Conservation (phyloP, 2,888 invertebrate genomes). For the Campoplex capitator region DNA sequence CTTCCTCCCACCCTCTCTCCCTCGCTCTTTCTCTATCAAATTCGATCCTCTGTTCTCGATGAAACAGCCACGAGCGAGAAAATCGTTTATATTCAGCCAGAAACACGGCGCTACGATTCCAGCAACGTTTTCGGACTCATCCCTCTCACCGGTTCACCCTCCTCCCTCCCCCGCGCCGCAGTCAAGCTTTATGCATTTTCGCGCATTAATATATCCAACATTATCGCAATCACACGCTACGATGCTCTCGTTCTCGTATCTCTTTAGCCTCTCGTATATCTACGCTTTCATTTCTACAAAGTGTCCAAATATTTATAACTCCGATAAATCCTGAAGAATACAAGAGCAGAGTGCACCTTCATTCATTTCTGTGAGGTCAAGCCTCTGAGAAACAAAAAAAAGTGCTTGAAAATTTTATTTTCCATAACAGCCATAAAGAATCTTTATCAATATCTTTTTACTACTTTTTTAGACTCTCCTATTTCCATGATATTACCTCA, state of each 20-base stretch:
- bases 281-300: constrained; percentile 31
- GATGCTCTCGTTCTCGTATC: constrained; percentile 67
- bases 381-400: no score
- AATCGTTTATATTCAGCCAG: constrained; percentile 62
- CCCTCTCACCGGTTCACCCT: not conserved
- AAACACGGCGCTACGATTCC: constrained; percentile 65
- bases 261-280: constrained; percentile 16
- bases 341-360: no score
- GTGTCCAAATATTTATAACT: constrained; percentile 26
- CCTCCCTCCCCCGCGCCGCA: constrained; percentile 65
- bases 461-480: no score
- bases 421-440: no score
- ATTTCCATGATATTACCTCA: no score
- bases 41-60: constrained; percentile 42
- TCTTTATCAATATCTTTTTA: no score
- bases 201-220: constrained; percentile 77
- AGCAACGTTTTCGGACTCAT: constrained; percentile 70
- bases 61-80: constrained; percentile 46
- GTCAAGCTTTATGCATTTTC: constrained; percentile 76
- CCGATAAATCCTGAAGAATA: not conserved
- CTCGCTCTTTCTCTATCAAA: constrained; percentile 56
- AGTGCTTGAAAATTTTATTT: no score
- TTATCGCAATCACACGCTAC: constrained; percentile 77
- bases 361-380: no score
- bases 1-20: constrained; percentile 56